A percentile compares a stretch with the other conserved stretches of the same genome.
These are phyloP conservation scores for Atherinosoma microstoma DNA, from an alignment of 2,797 vertebrate species.

Conservation along the genomic window DNA sequence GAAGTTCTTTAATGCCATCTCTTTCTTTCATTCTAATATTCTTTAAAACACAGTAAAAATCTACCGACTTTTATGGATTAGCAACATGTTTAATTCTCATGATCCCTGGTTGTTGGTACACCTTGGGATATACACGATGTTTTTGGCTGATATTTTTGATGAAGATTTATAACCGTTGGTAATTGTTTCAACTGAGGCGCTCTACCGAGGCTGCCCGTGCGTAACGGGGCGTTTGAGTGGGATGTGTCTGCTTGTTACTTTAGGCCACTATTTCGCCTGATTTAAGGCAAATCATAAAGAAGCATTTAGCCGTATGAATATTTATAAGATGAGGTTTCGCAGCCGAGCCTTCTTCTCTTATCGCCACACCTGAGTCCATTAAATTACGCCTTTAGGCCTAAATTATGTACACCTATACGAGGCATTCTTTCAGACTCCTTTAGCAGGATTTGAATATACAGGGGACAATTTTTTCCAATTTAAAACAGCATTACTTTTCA, in stretches of 20 bases:
- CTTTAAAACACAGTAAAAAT: background rate
- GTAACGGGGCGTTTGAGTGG: slow-evolving; percentile 62
- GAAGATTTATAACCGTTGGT: background rate
- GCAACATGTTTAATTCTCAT: background rate
- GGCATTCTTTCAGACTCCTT: slow-evolving; percentile 51
- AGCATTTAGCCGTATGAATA: slow-evolving; percentile 79
- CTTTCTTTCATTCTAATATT: background rate
- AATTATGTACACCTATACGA: slow-evolving; percentile 63
- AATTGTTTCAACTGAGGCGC: slow-evolving; percentile 8
- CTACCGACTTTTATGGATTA: background rate
- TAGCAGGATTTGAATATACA: slow-evolving; percentile 10
- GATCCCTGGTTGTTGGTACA: background rate
- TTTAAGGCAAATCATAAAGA: slow-evolving; percentile 71
- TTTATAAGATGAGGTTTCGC: slow-evolving; percentile 78
- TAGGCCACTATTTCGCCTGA: slow-evolving; percentile 55
- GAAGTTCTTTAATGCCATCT: slow-evolving; percentile 33
- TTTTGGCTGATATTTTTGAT: slow-evolving; percentile 29
- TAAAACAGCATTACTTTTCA: background rate
- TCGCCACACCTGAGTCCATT: slow-evolving; percentile 58
- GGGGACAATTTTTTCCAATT: slow-evolving; percentile 6
- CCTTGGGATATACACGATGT: background rate
- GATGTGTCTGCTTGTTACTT: slow-evolving; percentile 71
- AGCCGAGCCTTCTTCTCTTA: slow-evolving; percentile 57
- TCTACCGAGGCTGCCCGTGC: slow-evolving; percentile 26
- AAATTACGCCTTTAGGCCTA: slow-evolving; percentile 67